Evolutionary conservation across 2,888 invertebrate species (phyloP), one percentile per base, ranked within the genome.

Genomic region (Hydraecia micacea): DNA sequence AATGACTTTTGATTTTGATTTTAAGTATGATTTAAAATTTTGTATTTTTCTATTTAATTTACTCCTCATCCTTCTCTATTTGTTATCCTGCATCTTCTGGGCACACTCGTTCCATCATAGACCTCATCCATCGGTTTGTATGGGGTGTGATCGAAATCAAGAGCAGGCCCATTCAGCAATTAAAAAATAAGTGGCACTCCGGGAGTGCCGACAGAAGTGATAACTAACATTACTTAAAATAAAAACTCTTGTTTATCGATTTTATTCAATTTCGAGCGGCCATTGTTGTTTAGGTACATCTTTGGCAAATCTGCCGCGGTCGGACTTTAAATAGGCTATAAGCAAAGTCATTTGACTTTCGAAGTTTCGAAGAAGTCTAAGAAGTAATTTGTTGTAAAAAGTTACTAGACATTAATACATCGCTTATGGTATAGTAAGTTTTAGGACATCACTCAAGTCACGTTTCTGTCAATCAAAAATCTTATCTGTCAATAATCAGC

Each of bases 391-490:
- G 39, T 49, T 32, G 46, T 28, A 46, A 68, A 18, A 32, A n/a
- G 1, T 52, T 39, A 55, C 28, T 28, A 4, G 60, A n/a, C 18
- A 28, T 11, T n/a, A 2, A 25, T 25, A 8, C 8, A 46, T 36
- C 25, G 5, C 2, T 28, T 28, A 1, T 32, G 3, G 0, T 49
- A 42, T 77, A 77, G 83, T 83, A 42, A 36, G 65, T 66, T 83
- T 6, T 28, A 25, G 18, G 7, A 77, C 77, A 69, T 36, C 83
- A 68, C 83, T 83, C 2, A 28, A 60, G 69, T 83, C 83, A 80
- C 83, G 80, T 77, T 83, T 13, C 42, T 58, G 58, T 83, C 83
- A 77, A 70, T 69, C 79, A 63, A 52, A 49, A 69, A 18, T 18
- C 18, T 69, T 69, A 18, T 69, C 55, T 55, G 18, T 36, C 36